Evolutionary conservation across 2,797 vertebrate genomes (phyloP).

Genomic region (Hyperoplus lanceolatus): DNA sequence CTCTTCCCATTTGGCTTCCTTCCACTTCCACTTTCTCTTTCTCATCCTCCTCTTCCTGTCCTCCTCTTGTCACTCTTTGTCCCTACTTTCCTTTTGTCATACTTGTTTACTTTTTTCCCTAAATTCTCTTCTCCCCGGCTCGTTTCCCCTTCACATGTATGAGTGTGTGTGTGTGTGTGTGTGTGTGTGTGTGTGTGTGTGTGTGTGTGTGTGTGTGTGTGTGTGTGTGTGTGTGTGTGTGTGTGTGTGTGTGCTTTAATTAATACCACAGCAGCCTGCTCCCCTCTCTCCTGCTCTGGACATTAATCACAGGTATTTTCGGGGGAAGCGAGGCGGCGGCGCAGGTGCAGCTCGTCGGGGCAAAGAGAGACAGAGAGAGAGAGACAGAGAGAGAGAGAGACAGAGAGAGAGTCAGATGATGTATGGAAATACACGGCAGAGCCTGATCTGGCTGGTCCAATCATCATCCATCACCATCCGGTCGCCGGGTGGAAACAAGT

Average conservation of each 20-base stretch:
- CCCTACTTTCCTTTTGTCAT: slow-evolving; percentile 22
- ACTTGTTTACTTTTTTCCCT: not conserved
- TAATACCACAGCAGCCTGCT: slow-evolving; percentile 75
- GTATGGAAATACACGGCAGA: slow-evolving; percentile 79
- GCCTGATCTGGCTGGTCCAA: slow-evolving; percentile 78
- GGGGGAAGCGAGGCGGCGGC: slow-evolving; percentile 70
- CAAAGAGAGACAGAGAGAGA: slow-evolving; percentile 63
- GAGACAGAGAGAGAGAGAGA: slow-evolving; percentile 64
- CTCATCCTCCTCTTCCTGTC: not conserved
- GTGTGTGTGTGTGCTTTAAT: slow-evolving; percentile 70
- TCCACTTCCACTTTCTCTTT: slow-evolving; percentile 1
- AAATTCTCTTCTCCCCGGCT: not conserved
- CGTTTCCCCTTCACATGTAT: slow-evolving; percentile 24
- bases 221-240: slow-evolving; percentile 39
- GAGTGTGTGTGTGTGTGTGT: slow-evolving; percentile 45
- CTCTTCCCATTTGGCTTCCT: not conserved
- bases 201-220: slow-evolving; percentile 53
- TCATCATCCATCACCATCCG: slow-evolving; percentile 81
- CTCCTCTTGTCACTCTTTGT: not conserved
- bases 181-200: slow-evolving; percentile 34
- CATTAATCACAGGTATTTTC: slow-evolving; percentile 85
- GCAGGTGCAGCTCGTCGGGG: slow-evolving; percentile 79
- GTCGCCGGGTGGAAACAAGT: slow-evolving; percentile 69
- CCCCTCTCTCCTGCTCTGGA: slow-evolving; percentile 59
- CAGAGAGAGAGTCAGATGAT: slow-evolving; percentile 72